A percentile compares a stretch with the other conserved stretches of the same genome.
Evolutionary conservation across 1,140 invertebrate genomes (phyloP).

Genomic region (Brachionus calyciflorus): DNA sequence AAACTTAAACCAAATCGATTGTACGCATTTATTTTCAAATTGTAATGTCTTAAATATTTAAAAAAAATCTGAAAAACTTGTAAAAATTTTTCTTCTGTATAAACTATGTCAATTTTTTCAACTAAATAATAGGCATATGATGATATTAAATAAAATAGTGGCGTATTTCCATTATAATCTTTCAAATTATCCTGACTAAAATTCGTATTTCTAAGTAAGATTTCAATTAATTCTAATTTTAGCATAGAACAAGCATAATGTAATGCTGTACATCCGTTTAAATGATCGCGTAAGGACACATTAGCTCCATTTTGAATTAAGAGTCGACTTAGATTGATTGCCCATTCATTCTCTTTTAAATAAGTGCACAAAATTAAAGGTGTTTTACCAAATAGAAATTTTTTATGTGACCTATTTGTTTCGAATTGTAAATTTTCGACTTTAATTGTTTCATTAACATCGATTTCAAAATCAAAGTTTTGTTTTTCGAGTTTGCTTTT

Average conservation of each 20-base stretch:
- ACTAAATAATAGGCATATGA: neutral
- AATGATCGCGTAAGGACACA: neutral
- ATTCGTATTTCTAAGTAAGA: neutral
- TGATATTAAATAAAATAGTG: slow-evolving; percentile 14
- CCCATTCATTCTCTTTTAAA: slow-evolving; percentile 28
- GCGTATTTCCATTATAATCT: slow-evolving; percentile 31
- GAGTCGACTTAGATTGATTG: neutral
- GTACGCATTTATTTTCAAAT: neutral
- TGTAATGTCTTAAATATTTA: slow-evolving; percentile 22
- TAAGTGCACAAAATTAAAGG: slow-evolving; percentile 25
- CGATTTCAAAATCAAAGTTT: neutral
- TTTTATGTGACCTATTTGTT: neutral
- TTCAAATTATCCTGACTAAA: neutral
- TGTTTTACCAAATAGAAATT: slow-evolving; percentile 32
- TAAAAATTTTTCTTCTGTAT: neutral
- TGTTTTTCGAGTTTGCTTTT: neutral
- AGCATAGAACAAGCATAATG: slow-evolving; percentile 44
- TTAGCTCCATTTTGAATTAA: slow-evolving; percentile 27
- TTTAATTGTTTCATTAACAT: slow-evolving; percentile 13
- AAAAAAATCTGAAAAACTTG: neutral
- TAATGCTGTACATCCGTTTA: slow-evolving; percentile 4
- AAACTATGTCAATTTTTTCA: neutral
- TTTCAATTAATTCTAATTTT: neutral
- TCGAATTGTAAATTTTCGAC: slow-evolving; percentile 25
- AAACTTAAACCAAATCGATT: slow-evolving; percentile 3